Evolutionary conservation across 2,888 invertebrate genomes (phyloP).

Genomic region (Pterobdella sp.): DNA sequence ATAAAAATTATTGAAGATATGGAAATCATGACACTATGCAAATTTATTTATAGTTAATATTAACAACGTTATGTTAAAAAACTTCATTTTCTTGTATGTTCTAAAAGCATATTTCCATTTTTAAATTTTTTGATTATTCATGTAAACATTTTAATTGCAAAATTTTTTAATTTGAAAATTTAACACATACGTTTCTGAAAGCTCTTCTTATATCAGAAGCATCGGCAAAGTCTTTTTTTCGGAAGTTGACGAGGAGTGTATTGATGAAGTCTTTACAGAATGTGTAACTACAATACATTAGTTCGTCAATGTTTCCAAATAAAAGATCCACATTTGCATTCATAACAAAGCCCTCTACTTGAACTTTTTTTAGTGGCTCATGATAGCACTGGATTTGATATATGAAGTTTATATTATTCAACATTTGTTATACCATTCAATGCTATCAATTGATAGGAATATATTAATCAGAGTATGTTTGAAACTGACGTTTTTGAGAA

Average conservation of each 20-base stretch:
- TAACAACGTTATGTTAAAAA: no score
- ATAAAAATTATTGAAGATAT: no score
- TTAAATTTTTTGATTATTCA: no score
- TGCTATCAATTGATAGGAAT: not conserved
- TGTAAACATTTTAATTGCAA: not conserved
- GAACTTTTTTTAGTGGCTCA: slow-evolving; percentile 60
- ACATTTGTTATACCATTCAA: not conserved
- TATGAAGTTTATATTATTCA: not conserved
- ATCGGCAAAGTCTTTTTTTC: slow-evolving; percentile 52
- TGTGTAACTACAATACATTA: slow-evolving; percentile 57
- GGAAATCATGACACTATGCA: no score
- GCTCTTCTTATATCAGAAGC: slow-evolving; percentile 57
- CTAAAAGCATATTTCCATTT: no score
- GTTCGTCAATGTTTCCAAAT: slow-evolving; percentile 60
- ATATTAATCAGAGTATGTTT: not conserved
- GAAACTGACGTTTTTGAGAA: slow-evolving; percentile 57
- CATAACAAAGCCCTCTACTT: slow-evolving; percentile 61
- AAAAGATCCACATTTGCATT: slow-evolving; percentile 60
- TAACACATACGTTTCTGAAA: slow-evolving; percentile 55
- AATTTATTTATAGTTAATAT: no score
- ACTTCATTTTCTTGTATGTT: no score
- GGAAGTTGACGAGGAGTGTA: slow-evolving; percentile 53
- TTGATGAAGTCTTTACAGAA: slow-evolving; percentile 58
- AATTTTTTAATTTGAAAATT: not conserved
- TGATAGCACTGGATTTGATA: slow-evolving; percentile 56